These are phyloP conservation scores for Cantharis lateralis DNA, from an alignment of 2,888 invertebrate species.

Conservation along the genomic window DNA sequence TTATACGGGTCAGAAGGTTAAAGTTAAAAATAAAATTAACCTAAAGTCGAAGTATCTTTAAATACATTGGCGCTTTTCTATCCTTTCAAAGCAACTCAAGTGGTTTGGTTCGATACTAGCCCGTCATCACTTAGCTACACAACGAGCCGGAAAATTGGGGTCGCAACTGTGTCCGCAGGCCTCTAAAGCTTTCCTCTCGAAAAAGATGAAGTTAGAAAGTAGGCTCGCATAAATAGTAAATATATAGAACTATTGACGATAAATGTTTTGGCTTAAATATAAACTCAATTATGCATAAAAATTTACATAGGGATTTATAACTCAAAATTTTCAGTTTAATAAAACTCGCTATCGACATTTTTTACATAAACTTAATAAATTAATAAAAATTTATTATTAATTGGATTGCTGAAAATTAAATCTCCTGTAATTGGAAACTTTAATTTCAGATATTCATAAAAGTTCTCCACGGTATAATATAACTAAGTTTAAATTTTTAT, in stretches of 20 bases:
- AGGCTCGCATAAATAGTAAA: slow-evolving; percentile 20
- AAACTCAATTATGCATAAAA: slow-evolving; percentile 6
- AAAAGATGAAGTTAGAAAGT: slow-evolving; percentile 20
- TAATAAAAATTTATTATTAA: too few relatives aligned
- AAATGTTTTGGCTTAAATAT: neutral
- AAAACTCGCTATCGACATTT: neutral
- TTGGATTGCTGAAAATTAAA: too few relatives aligned
- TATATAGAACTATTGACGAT: slow-evolving; percentile 9
- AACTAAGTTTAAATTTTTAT: too few relatives aligned
- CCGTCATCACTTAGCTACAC: slow-evolving; percentile 51
- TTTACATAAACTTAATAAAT: too few relatives aligned
- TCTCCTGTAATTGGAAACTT: too few relatives aligned
- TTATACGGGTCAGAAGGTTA: slow-evolving; percentile 19
- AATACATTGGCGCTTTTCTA: slow-evolving; percentile 33
- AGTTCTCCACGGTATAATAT: too few relatives aligned
- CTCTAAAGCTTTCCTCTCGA: slow-evolving; percentile 23
- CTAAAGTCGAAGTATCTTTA: slow-evolving; percentile 31
- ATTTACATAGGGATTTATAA: neutral
- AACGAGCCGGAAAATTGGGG: slow-evolving; percentile 52
- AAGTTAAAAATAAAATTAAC: slow-evolving; percentile 21
- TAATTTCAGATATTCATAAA: too few relatives aligned
- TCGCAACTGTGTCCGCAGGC: slow-evolving; percentile 35
- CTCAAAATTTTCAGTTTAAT: neutral
- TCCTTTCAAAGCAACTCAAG: slow-evolving; percentile 31
- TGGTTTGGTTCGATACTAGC: slow-evolving; percentile 41